These are phyloP conservation scores for Yponomeuta cagnagella DNA, from an alignment of 2,888 invertebrate species.

Conservation along the genomic window DNA sequence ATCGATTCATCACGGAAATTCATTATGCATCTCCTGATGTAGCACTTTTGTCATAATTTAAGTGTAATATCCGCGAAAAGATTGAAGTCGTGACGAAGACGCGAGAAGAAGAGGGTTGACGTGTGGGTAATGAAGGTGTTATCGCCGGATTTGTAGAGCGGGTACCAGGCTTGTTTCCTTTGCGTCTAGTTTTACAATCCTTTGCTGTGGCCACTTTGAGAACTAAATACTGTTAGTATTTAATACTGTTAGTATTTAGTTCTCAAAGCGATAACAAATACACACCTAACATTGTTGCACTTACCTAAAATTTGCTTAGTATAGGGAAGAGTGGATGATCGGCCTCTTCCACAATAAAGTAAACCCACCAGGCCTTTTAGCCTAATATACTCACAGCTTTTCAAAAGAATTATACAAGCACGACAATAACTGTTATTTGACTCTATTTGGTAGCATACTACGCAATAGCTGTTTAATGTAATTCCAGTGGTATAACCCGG, in stretches of 20 bases:
- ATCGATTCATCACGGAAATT: slow-evolving; percentile 56
- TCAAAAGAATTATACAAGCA: too few species aligned
- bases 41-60: slow-evolving; percentile 64
- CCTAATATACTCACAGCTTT: too few species aligned
- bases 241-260: not conserved
- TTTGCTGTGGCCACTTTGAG: not conserved
- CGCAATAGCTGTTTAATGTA: too few species aligned
- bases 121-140: slow-evolving; percentile 66
- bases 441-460: too few species aligned
- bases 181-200: not conserved
- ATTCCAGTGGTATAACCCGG: too few species aligned
- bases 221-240: not conserved
- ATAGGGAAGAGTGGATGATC: too few species aligned
- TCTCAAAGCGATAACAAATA: too few species aligned
- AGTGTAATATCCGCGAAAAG: slow-evolving; percentile 70
- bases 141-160: slow-evolving; percentile 53
- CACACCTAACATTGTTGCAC: too few species aligned
- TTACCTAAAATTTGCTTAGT: too few species aligned
- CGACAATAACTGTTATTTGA: too few species aligned
- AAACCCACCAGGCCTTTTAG: too few species aligned
- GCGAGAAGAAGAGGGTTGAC: slow-evolving; percentile 66
- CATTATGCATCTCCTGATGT: slow-evolving; percentile 54
- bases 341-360: too few species aligned
- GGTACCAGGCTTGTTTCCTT: slow-evolving; percentile 13
- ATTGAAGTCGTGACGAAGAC: slow-evolving; percentile 63